Evolutionary conservation across 2,797 vertebrate genomes (phyloP).

Genomic region (Brachyrhaphis roseni): DNA sequence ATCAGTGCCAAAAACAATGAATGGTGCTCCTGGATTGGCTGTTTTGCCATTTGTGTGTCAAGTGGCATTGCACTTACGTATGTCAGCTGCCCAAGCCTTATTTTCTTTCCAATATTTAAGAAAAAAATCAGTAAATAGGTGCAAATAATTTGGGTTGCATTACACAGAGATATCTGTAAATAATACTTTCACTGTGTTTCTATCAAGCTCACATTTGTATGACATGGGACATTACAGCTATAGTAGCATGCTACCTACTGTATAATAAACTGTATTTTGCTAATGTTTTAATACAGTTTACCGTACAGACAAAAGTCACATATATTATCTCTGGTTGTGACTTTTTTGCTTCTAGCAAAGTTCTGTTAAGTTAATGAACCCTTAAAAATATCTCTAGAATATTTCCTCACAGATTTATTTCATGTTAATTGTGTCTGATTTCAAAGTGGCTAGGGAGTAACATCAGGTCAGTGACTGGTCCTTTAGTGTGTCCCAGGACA

Average conservation of each 20-base stretch:
- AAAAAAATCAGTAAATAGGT: neutral
- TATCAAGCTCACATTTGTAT: neutral
- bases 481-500: neutral
- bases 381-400: neutral
- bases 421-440: neutral
- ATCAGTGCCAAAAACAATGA: neutral
- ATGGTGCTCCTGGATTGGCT: neutral
- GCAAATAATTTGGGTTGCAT: neutral
- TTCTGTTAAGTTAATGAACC: neutral
- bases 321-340: neutral
- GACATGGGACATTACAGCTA: neutral
- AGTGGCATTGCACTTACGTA: neutral
- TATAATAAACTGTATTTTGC: neutral
- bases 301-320: neutral
- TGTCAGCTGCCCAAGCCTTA: neutral
- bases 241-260: neutral
- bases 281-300: neutral
- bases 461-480: neutral
- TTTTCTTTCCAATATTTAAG: slow-evolving; percentile 1
- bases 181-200: neutral
- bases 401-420: neutral
- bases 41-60: neutral
- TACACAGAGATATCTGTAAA: neutral
- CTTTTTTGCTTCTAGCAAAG: neutral
- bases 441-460: neutral